Conservation (phyloP, 2,888 invertebrate species). For the Cylindroiulus punctatus region DNA sequence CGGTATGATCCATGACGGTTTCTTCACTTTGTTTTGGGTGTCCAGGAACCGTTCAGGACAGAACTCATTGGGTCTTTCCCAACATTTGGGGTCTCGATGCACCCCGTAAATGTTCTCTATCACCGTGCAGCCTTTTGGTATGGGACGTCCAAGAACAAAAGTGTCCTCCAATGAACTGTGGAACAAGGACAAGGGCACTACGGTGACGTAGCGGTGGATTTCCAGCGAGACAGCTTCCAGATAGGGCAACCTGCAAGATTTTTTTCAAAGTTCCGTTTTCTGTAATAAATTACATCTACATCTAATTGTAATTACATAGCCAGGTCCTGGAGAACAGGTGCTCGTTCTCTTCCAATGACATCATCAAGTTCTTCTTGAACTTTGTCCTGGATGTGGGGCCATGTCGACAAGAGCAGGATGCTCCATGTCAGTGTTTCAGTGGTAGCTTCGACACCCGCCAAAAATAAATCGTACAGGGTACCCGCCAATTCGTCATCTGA, state of each 20-base stretch:
- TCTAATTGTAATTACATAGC: neutral
- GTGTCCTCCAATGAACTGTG: neutral
- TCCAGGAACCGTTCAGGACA: neutral
- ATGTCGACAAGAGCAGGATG: constrained; percentile 55
- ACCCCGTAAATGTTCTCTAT: constrained; percentile 6
- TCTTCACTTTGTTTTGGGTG: neutral
- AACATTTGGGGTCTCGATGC: neutral
- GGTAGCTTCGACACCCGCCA: constrained; percentile 59
- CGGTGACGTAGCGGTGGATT: neutral
- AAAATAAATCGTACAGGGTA: constrained; percentile 56
- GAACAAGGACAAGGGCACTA: constrained; percentile 5
- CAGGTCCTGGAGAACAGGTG: constrained; percentile 57
- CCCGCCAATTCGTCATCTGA: constrained; percentile 56
- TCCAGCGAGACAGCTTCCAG: neutral
- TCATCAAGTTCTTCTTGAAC: constrained; percentile 62
- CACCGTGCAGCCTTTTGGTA: neutral
- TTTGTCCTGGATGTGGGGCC: constrained; percentile 60
- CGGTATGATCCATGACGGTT: neutral
- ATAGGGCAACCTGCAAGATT: neutral
- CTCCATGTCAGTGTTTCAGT: constrained; percentile 58
- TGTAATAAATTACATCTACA: too few relatives aligned
- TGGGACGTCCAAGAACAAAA: neutral
- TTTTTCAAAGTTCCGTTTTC: too few relatives aligned
- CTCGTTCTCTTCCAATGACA: constrained; percentile 60
- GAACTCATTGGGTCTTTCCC: neutral